A percentile compares a stretch with the other conserved stretches of the same genome.
These are phyloP conservation scores for Aleadryas rufinucha DNA, from an alignment of 2,113 vertebrate genomes.

Conservation along the genomic window DNA sequence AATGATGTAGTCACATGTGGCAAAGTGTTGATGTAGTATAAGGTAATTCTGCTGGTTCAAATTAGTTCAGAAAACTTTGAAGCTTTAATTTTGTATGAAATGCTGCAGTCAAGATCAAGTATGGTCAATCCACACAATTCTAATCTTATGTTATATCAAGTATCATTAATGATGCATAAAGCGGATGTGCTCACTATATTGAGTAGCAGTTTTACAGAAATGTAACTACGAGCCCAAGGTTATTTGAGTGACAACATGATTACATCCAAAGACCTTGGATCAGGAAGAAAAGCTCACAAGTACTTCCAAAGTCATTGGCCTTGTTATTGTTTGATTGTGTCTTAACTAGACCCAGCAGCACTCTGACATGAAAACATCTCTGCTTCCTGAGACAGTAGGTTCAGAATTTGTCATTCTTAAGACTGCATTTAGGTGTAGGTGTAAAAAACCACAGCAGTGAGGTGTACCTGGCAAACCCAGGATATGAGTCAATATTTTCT, in stretches of 20 bases:
- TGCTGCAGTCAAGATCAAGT: not conserved
- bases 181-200: not conserved
- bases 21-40: not conserved
- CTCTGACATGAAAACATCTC: not conserved
- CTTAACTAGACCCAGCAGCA: not conserved
- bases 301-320: not conserved
- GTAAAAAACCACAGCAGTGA: not conserved
- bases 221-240: not conserved
- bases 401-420: constrained; percentile 33
- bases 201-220: not conserved
- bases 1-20: not conserved
- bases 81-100: not conserved
- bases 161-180: not conserved
- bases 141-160: not conserved
- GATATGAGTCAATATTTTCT: constrained; percentile 71
- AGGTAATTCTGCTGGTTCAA: not conserved
- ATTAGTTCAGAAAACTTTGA: not conserved
- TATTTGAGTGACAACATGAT: not conserved
- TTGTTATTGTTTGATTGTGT: not conserved
- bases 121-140: not conserved
- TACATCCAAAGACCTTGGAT: not conserved
- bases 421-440: constrained; percentile 1
- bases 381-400: not conserved
- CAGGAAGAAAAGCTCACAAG: not conserved
- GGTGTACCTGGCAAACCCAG: constrained; percentile 52